Evolutionary conservation across 2,888 invertebrate species (phyloP), one percentile per base, ranked within the genome.

Genomic region (Diploptera punctata): DNA sequence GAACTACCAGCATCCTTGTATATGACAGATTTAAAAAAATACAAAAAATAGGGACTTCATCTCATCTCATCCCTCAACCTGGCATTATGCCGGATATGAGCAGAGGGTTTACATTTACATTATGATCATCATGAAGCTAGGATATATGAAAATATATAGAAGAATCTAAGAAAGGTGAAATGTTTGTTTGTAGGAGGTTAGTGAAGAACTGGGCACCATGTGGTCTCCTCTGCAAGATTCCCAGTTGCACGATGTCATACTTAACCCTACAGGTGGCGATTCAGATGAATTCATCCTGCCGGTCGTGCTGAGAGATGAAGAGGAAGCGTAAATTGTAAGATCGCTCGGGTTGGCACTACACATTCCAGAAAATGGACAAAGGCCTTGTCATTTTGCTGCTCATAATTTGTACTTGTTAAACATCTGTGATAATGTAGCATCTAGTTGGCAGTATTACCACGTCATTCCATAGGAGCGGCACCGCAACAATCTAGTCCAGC

Each of bases 231-330:
- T 88, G 70, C 82, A 81, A 61, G 83, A 84, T 73, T 80, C 82
- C 31, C 84, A 87, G 74, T 81, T 89, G 73, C 88, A 88, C 77
- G 84, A 84, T 60, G 87, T 87, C 38, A 83, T 88, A 76, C 82
- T 83, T 77, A 83, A 85, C 80, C 85, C 87, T 26, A 80, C 82
- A 68, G 81, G 80, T 16, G 86, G 86, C 47, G 87, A 87, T 78
- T 87, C 87, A 65, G 87, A 87, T 78, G 87, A 87, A 80, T 87
- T 86, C 78, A 83, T 88, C 77, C 83, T 87, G 82, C 87, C 87
- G 76, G 82, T 87, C 78, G 85, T 87, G 74, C 81, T 86, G 75
- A 82, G 83, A 70, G 87, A 87, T 80, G 71, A 73, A 52, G 74
- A n/a, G n/a, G n/a, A 73, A 24, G 62, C 62, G 65, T 74, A 65